Evolutionary conservation across 2,888 invertebrate genomes (phyloP).

Genomic region (Xestia sexstrigata): DNA sequence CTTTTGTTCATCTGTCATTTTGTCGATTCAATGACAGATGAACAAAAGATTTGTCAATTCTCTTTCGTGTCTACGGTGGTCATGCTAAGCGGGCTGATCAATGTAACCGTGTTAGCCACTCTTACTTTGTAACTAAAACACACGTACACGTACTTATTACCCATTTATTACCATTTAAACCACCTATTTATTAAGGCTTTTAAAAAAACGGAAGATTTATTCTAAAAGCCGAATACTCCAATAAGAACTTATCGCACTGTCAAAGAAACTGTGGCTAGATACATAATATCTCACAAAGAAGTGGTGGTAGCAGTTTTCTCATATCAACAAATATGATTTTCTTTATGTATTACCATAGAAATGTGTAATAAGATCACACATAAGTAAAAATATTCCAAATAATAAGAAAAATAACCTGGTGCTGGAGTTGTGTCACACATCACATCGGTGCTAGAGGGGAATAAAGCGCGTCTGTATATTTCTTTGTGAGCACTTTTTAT

Average conservation of each 20-base stretch:
- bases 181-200: slow-evolving; percentile 20
- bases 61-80: too few species aligned
- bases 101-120: slow-evolving; percentile 15
- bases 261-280: slow-evolving; percentile 49
- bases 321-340: slow-evolving; percentile 67
- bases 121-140: not conserved
- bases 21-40: too few species aligned
- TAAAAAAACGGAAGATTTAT: slow-evolving; percentile 33
- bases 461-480: slow-evolving; percentile 67
- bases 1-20: too few species aligned
- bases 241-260: slow-evolving; percentile 53
- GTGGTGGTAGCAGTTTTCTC: slow-evolving; percentile 58
- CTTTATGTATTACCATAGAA: slow-evolving; percentile 76
- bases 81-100: too few species aligned
- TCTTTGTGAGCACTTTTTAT: slow-evolving; percentile 66
- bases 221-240: slow-evolving; percentile 44
- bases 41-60: too few species aligned
- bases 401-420: slow-evolving; percentile 71
- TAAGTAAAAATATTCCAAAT: slow-evolving; percentile 75
- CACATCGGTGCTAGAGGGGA: slow-evolving; percentile 60
- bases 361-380: slow-evolving; percentile 75
- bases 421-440: slow-evolving; percentile 64
- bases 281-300: slow-evolving; percentile 58
- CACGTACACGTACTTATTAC: not conserved
- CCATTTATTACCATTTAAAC: too few species aligned